A percentile compares a stretch with the other conserved stretches of the same genome.
Evolutionary conservation across 2,797 vertebrate species (phyloP).

Genomic region (Fringilla coelebs): DNA sequence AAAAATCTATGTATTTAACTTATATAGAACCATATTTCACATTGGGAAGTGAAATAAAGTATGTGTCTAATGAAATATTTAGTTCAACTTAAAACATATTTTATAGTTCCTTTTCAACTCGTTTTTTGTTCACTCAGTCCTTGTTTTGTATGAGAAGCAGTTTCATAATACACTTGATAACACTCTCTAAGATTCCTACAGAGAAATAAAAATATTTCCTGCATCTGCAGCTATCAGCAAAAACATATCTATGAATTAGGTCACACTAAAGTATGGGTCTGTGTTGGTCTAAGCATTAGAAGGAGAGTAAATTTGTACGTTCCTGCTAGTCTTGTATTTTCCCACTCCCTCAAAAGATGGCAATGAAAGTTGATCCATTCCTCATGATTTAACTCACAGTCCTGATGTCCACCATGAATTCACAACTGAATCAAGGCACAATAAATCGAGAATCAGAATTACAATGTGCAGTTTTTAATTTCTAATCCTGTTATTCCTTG

Average conservation of each 20-base stretch:
- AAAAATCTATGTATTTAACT: background rate
- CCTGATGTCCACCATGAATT: background rate
- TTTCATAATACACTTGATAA: background rate
- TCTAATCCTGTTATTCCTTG: constrained; percentile 17
- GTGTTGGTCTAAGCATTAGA: background rate
- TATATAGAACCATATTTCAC: background rate
- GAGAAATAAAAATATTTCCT: background rate
- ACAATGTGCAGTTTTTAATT: background rate
- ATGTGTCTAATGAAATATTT: background rate
- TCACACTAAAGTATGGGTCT: background rate
- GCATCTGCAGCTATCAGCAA: background rate
- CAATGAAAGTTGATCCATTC: background rate
- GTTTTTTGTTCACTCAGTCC: background rate
- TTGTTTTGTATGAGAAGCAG: background rate
- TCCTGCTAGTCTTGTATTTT: background rate
- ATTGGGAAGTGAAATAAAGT: background rate
- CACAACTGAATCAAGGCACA: background rate
- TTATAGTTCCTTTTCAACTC: background rate
- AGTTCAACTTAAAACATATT: background rate
- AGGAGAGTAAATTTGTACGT: background rate
- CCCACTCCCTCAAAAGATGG: background rate
- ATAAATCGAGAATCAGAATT: background rate
- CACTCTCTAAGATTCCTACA: background rate
- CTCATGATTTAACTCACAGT: background rate
- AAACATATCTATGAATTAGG: background rate